Evolutionary conservation across 2,888 invertebrate species (phyloP).

Genomic region (Tenthredo distinguenda): DNA sequence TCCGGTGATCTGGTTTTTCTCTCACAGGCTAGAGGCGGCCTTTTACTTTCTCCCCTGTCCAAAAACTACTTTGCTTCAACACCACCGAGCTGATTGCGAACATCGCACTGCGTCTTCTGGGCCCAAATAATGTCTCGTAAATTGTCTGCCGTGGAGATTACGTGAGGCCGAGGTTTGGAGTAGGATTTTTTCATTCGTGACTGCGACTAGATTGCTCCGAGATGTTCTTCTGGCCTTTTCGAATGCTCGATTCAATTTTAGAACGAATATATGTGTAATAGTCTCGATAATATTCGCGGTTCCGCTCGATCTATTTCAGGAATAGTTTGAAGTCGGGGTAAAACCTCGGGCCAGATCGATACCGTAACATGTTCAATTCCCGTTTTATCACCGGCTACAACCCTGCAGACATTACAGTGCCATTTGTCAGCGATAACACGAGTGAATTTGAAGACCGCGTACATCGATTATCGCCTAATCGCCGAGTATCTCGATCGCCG

Average conservation of each 20-base stretch:
- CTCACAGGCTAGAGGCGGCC: slow-evolving; percentile 59
- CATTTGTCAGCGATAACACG: not conserved
- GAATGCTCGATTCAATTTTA: not conserved
- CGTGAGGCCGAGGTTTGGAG: not conserved
- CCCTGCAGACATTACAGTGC: not conserved
- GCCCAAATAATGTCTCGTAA: not conserved
- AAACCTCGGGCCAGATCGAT: not conserved
- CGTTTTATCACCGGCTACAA: not conserved
- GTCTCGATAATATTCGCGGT: not conserved
- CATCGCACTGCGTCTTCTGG: not conserved
- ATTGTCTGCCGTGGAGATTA: not conserved
- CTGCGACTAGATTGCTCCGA: not conserved
- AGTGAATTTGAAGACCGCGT: not conserved
- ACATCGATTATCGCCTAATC: not conserved
- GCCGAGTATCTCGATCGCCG: not conserved
- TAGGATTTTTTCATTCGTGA: not conserved
- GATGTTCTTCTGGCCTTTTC: not conserved
- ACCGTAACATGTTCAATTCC: not conserved
- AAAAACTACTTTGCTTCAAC: not conserved
- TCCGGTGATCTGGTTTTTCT: slow-evolving; percentile 77
- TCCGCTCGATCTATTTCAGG: slow-evolving; percentile 6
- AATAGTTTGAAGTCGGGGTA: not conserved
- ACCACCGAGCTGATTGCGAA: not conserved
- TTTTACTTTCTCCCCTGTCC: slow-evolving; percentile 62
- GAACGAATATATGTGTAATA: not conserved